Conservation (phyloP, 2,113 vertebrate species). For the Rutilus rutilus region DNA sequence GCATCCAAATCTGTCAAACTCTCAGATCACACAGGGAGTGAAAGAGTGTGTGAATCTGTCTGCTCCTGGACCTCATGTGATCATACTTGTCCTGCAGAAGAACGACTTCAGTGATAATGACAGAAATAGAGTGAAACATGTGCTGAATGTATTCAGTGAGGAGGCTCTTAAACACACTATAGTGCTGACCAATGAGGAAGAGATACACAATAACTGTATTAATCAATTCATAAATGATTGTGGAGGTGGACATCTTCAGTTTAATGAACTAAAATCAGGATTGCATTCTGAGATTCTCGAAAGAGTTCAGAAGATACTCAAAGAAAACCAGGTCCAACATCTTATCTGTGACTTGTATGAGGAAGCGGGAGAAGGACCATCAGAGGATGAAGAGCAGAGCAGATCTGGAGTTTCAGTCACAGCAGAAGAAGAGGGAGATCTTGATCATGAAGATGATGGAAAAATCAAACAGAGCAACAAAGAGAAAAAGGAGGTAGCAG, state of each 20-base stretch:
- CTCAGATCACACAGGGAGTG: neutral
- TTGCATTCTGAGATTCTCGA: neutral
- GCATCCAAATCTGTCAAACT: neutral
- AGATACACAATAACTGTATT: neutral
- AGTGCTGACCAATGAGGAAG: neutral
- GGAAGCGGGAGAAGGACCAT: neutral
- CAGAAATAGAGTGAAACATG: neutral
- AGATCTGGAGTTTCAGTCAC: neutral
- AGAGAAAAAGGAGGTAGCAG: neutral
- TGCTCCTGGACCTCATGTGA: constrained; percentile 22
- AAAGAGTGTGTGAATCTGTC: constrained; percentile 16
- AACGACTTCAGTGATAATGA: neutral
- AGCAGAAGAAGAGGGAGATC: neutral
- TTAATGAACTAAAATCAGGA: neutral
- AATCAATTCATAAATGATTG: constrained; percentile 3
- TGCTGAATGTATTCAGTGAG: neutral
- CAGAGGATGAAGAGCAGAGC: neutral
- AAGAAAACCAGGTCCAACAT: neutral
- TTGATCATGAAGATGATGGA: neutral
- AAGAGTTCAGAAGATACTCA: neutral
- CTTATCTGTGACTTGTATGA: neutral
- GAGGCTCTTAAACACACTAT: neutral
- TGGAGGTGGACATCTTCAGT: constrained; percentile 6
- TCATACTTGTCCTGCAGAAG: neutral
- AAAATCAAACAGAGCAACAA: neutral